phyloP scores from a whole-genome alignment of 1,140 invertebrate genomes.

The Pemphigus obesinymphae region DNA sequence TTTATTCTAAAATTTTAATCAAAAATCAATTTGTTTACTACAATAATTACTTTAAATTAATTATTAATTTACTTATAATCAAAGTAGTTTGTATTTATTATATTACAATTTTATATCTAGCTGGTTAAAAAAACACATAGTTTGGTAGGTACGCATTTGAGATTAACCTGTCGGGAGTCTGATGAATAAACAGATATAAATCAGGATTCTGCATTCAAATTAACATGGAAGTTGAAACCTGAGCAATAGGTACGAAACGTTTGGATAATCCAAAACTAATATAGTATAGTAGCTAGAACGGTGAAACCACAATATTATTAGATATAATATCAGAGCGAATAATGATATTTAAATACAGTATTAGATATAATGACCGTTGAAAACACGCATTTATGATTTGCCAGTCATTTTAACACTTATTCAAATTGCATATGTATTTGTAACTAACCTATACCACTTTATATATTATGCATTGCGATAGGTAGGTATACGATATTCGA shows the following conservation, averaged over 20 bases:
- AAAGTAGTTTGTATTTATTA: too few relatives aligned
- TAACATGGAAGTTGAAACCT: too few relatives aligned
- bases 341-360: neutral
- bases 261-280: neutral
- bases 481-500: slow-evolving; percentile 9
- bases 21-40: too few relatives aligned
- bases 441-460: slow-evolving; percentile 16
- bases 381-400: slow-evolving; percentile 9
- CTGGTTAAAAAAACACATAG: neutral
- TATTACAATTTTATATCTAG: neutral
- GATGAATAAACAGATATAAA: too few relatives aligned
- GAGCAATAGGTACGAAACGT: too few relatives aligned
- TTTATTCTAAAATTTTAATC: too few relatives aligned
- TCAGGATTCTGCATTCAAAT: too few relatives aligned
- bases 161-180: too few relatives aligned
- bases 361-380: neutral
- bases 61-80: too few relatives aligned
- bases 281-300: neutral
- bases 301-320: neutral
- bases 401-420: neutral
- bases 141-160: too few relatives aligned
- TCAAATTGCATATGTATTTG: neutral
- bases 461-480: too few relatives aligned
- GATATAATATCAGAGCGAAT: neutral
- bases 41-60: too few relatives aligned